Base-by-base conservation (phyloP, 2,797 vertebrate genomes). In the Cryptoprocta ferox region DNA sequence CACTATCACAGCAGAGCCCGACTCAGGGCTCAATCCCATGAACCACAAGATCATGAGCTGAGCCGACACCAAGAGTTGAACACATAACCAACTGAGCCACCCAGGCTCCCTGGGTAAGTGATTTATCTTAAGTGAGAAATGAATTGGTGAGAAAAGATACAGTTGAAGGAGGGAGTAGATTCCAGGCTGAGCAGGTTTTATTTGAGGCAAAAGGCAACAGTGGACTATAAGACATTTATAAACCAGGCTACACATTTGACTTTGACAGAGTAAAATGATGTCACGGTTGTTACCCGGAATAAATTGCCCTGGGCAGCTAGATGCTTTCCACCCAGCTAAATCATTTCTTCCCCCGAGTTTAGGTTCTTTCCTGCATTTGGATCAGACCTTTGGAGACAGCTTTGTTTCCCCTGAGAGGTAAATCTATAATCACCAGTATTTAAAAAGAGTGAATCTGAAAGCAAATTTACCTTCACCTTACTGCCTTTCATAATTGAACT, bases 361-460 rank as follows among this genome's bases (percentile, higher is more conserved):
- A 30, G 63, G 65, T 48, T 70, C 66, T n/a, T 61, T 93, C 24
- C 48, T 91, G 26, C 16, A 89, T 96, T 95, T 71, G 59, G 65
- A 83, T 63, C 61, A 95, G 78, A 91, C 7, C 45, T 81, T 75
- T 83, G 48, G 63, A 70, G 59, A 50, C 26, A 80, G 12, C 56
- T 86, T 35, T 6, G 2, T 30, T 45, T 95, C 56, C 76, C 87
- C 59, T 11, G 14, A 82, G 48, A 42, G 9, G 14, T 88, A 91
- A 79, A 89, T 93, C 79, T 24, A 90, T 32, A 80, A 95, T 63
- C 30, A 71, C 18, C 11, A 48, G 39, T 19, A 75, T 81, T 86
- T 94, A 48, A 76, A 87, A 87, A 91, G 45, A 80, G 6, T 39
- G 18, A 75, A 56, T 59, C 70, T 93, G 66, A 93, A 92, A 95